A percentile compares a stretch with the other conserved stretches of the same genome.
phyloP scores from a whole-genome alignment of 2,113 vertebrate species.

The Hucho hucho region DNA sequence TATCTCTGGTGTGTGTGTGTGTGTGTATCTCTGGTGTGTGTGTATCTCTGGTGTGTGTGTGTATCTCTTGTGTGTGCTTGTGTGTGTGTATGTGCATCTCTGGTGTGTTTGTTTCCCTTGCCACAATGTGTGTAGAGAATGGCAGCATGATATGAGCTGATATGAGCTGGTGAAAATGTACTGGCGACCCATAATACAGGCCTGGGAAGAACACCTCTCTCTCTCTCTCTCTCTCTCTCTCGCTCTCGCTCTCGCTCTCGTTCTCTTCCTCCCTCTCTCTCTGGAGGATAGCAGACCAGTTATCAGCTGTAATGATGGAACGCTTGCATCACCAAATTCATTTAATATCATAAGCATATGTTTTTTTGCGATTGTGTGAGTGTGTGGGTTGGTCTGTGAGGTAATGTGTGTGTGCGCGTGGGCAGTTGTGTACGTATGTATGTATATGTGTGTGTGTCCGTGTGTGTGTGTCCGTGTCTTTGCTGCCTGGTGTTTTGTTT shows the following conservation, averaged over 20 bases:
- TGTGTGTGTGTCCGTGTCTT: slow-evolving; percentile 2
- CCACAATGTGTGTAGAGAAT: not conserved
- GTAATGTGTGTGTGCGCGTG: slow-evolving; percentile 5
- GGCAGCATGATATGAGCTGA: slow-evolving; percentile 15
- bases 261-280: not conserved
- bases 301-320: not conserved
- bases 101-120: not conserved
- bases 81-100: too few species aligned
- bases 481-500: slow-evolving; percentile 47
- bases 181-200: not conserved
- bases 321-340: slow-evolving; percentile 11
- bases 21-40: too few species aligned
- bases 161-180: not conserved
- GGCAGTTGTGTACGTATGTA: not conserved
- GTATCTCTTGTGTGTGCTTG: too few species aligned
- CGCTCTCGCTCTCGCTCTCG: not conserved
- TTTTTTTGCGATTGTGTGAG: slow-evolving; percentile 6
- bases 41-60: too few species aligned
- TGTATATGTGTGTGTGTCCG: slow-evolving; percentile 1
- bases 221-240: not conserved
- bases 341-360: slow-evolving; percentile 13
- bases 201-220: not conserved
- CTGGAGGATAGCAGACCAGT: not conserved
- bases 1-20: too few species aligned
- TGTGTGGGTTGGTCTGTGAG: not conserved